Conservation (phyloP, 2,797 vertebrate genomes). For the Miichthys miiuy region DNA sequence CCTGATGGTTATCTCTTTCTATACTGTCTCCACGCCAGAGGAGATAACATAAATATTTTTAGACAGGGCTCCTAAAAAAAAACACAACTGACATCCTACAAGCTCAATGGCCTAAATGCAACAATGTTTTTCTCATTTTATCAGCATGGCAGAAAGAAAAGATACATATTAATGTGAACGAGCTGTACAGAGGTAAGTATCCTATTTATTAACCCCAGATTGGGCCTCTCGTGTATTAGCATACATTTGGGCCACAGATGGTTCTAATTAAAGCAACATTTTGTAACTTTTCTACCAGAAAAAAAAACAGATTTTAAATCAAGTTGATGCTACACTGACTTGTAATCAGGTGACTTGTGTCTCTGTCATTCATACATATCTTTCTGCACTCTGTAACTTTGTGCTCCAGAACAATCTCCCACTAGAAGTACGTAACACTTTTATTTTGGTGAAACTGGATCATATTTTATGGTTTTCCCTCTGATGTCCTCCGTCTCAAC, state of each 20-base stretch:
- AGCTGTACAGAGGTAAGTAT: background rate
- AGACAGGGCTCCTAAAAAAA: background rate
- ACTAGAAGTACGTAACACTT: too few relatives aligned
- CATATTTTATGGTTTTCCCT: too few relatives aligned
- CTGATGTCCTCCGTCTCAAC: too few relatives aligned
- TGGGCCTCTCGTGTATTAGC: background rate
- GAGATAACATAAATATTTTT: constrained; percentile 25
- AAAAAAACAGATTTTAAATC: too few relatives aligned
- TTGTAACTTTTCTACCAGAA: too few relatives aligned
- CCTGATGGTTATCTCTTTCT: constrained; percentile 14
- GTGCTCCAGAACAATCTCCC: too few relatives aligned
- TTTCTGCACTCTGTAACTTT: too few relatives aligned
- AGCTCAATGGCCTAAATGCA: background rate
- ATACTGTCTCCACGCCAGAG: background rate
- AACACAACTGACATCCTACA: constrained; percentile 3
- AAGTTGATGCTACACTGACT: too few relatives aligned
- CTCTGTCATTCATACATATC: too few relatives aligned
- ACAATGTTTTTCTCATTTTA: background rate
- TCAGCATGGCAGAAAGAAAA: constrained; percentile 5
- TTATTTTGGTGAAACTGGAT: too few relatives aligned
- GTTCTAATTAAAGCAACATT: too few relatives aligned
- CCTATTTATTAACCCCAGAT: background rate
- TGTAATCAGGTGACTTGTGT: too few relatives aligned
- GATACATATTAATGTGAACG: background rate
- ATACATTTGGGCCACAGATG: background rate